Evolutionary conservation across 2,113 vertebrate genomes (phyloP).

Genomic region (Tragelaphus buxtoni): DNA sequence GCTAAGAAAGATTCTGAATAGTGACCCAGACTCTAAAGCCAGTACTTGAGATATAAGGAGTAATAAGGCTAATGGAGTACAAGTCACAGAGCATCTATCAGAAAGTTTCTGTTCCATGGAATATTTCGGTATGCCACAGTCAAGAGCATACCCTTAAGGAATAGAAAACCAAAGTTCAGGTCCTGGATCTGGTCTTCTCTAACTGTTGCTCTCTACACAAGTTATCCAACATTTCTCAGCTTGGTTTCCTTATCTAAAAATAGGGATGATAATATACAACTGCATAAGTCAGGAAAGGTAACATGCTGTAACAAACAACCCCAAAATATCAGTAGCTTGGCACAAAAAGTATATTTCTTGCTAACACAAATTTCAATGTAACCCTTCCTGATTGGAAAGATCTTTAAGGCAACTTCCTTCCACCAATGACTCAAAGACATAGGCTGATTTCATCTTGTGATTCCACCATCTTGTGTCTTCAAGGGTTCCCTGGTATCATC

Average conservation of each 20-base stretch:
- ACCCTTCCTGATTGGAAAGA: background rate
- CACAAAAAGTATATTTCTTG: background rate
- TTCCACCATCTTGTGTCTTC: background rate
- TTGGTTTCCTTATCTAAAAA: background rate
- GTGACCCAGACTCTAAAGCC: background rate
- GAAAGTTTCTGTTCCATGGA: background rate
- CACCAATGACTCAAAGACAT: background rate
- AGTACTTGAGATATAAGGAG: background rate
- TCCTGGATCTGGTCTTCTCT: background rate
- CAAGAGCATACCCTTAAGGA: background rate
- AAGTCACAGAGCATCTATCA: background rate
- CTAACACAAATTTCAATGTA: background rate
- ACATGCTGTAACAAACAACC: background rate
- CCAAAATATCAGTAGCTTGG: background rate
- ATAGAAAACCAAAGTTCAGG: background rate
- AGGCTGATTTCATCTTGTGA: background rate
- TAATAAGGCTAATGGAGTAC: background rate
- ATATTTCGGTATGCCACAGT: background rate
- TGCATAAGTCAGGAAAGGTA: background rate
- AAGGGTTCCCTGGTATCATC: background rate
- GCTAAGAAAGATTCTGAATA: background rate
- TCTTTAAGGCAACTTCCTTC: background rate
- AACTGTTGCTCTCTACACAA: background rate
- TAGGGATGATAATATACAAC: background rate
- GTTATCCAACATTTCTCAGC: background rate